These are phyloP conservation scores for Osmerus mordax DNA, from an alignment of 2,113 vertebrate species.

Conservation along the genomic window DNA sequence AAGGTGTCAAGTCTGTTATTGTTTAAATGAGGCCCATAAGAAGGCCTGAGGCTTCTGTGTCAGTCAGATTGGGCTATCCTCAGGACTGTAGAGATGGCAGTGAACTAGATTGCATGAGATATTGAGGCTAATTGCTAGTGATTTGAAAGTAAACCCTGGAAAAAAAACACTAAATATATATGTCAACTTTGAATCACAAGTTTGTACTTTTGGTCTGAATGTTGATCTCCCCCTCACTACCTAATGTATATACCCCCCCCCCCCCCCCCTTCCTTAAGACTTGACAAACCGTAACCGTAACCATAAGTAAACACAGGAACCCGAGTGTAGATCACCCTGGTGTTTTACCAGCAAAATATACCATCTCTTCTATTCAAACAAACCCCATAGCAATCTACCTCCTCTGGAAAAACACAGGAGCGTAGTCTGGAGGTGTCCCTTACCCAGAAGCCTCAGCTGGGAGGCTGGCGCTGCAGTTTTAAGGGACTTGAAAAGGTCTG, in stretches of 20 bases:
- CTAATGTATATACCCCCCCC: not conserved
- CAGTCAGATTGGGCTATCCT: not conserved
- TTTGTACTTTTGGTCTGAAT: no score
- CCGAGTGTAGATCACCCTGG: not conserved
- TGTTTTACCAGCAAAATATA: constrained; percentile 19
- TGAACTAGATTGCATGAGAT: no score
- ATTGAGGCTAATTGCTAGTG: no score
- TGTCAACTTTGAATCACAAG: no score
- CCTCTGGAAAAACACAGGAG: constrained; percentile 43
- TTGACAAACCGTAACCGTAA: constrained; percentile 7
- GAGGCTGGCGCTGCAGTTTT: constrained; percentile 43
- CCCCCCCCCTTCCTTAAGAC: not conserved
- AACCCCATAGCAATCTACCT: constrained; percentile 37
- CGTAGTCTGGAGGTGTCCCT: constrained; percentile 6
- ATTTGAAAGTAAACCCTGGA: no score
- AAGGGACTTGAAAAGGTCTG: constrained; percentile 24
- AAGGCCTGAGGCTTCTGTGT: not conserved
- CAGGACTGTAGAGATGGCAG: not conserved
- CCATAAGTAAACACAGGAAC: constrained; percentile 20
- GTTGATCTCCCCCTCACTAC: not conserved
- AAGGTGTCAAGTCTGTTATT: no score
- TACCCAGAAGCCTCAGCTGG: constrained; percentile 19
- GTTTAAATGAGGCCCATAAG: not conserved
- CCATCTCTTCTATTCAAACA: constrained; percentile 35
- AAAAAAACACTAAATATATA: no score